A percentile compares a stretch with the other conserved stretches of the same genome.
Conservation (phyloP, 2,113 vertebrate species). For the Cottus gobio region DNA sequence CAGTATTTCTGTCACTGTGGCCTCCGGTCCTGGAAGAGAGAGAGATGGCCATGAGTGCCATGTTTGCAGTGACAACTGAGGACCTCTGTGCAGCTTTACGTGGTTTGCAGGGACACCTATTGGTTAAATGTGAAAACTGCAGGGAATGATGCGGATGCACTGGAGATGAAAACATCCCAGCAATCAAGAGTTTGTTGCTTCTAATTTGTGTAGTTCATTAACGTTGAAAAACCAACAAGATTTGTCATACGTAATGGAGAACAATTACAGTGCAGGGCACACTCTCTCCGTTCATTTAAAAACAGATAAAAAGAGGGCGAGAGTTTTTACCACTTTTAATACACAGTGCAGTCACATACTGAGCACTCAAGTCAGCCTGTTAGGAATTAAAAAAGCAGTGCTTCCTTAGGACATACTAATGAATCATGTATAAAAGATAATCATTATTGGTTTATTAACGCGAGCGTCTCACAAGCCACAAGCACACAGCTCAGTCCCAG, state of each 20-base stretch:
- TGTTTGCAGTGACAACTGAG: conserved; percentile 53
- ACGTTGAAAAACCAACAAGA: conserved; percentile 65
- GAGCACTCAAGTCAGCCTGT: conserved; percentile 74
- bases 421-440: conserved; percentile 84
- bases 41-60: conserved; percentile 52
- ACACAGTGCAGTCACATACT: conserved; percentile 55
- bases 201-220: conserved; percentile 71
- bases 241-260: conserved; percentile 65
- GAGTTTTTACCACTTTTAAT: conserved; percentile 61
- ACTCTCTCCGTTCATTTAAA: conserved; percentile 45
- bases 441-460: conserved; percentile 82
- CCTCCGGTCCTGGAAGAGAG: conserved; percentile 48
- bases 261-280: conserved; percentile 58
- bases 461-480: conserved; percentile 72
- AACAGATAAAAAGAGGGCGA: conserved; percentile 3
- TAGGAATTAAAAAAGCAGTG: conserved; percentile 68
- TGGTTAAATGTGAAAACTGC: conserved; percentile 85
- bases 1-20: conserved; percentile 30
- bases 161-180: conserved; percentile 54
- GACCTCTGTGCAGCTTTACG: conserved; percentile 55
- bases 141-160: conserved; percentile 47
- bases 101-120: conserved; percentile 97
- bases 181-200: conserved; percentile 50
- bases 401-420: conserved; percentile 84
- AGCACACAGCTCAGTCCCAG: conserved; percentile 74